Conservation (phyloP, 1,140 invertebrate genomes). For the Sycophila sp. region DNA sequence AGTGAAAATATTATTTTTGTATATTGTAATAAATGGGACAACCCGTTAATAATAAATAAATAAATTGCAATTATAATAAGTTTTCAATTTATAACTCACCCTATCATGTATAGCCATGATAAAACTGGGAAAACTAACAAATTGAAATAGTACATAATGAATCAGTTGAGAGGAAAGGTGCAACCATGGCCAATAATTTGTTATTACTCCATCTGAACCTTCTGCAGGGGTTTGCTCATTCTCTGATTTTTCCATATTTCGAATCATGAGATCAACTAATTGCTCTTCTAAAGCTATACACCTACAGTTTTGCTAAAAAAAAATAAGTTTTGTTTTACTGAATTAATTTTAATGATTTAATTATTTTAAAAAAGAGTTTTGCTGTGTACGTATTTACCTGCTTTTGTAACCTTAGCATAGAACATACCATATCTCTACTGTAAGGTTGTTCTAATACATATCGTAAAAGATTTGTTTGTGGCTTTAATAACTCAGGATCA, state of each 20-base stretch:
- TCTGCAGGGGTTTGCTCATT: constrained; percentile 68
- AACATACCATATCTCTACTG: constrained; percentile 95
- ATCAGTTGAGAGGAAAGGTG: constrained; percentile 95
- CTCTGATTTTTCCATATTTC: constrained; percentile 92
- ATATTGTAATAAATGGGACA: too few species aligned
- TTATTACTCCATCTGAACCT: constrained; percentile 74
- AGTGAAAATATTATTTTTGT: too few species aligned
- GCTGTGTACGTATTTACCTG: constrained; percentile 67
- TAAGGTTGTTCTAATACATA: constrained; percentile 96
- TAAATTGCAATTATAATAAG: constrained; percentile 26
- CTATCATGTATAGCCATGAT: constrained; percentile 89
- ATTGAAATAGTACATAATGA: constrained; percentile 95
- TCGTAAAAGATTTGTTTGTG: constrained; percentile 86
- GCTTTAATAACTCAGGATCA: constrained; percentile 85
- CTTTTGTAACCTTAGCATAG: constrained; percentile 93
- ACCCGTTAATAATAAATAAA: background rate
- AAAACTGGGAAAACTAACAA: constrained; percentile 92
- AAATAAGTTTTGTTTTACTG: background rate
- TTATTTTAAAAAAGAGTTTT: background rate
- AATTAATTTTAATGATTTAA: background rate
- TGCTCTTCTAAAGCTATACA: constrained; percentile 93
- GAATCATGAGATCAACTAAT: constrained; percentile 90
- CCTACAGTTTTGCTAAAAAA: constrained; percentile 80
- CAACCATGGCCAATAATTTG: constrained; percentile 88
- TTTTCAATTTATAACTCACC: constrained; percentile 59